phyloP scores from a whole-genome alignment of 2,113 vertebrate genomes.

The Brachyhypopomus occidentalis region DNA sequence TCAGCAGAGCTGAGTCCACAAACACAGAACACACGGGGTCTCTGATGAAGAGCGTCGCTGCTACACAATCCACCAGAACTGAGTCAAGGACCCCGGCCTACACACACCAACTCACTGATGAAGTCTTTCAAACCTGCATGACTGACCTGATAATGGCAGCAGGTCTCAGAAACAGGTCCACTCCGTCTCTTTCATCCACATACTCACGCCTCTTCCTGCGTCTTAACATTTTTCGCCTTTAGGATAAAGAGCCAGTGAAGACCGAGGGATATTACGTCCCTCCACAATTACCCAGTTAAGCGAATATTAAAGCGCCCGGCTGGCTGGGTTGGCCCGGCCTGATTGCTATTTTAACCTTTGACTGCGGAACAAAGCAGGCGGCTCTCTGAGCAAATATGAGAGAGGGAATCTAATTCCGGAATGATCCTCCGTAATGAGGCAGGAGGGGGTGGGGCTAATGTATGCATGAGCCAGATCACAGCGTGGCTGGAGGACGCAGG shows the following conservation, averaged over 20 bases:
- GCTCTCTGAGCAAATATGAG: constrained; percentile 89
- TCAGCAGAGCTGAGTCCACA: background rate
- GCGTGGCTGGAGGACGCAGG: constrained; percentile 85
- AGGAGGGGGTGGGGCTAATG: constrained; percentile 70
- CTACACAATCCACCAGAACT: background rate
- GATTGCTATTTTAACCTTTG: constrained; percentile 99
- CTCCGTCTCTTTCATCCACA: constrained; percentile 2
- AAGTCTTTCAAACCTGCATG: constrained; percentile 30
- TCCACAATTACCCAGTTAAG: constrained; percentile 92
- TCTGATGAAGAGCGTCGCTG: background rate
- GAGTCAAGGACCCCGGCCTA: background rate
- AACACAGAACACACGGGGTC: background rate
- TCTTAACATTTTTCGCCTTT: constrained; percentile 93
- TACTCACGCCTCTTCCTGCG: constrained; percentile 77
- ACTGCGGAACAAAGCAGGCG: constrained; percentile 89
- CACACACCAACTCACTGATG: background rate
- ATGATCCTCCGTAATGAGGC: constrained; percentile 98
- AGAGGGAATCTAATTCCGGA: constrained; percentile 94
- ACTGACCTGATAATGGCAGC: background rate
- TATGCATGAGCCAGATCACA: constrained; percentile 96
- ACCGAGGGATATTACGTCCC: constrained; percentile 86
- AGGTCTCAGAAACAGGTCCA: background rate
- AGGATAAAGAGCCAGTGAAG: constrained; percentile 87
- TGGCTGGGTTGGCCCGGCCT: constrained; percentile 94
- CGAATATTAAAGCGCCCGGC: constrained; percentile 99